phyloP scores from a whole-genome alignment of 1,140 invertebrate genomes.

The Euschistus heros region DNA sequence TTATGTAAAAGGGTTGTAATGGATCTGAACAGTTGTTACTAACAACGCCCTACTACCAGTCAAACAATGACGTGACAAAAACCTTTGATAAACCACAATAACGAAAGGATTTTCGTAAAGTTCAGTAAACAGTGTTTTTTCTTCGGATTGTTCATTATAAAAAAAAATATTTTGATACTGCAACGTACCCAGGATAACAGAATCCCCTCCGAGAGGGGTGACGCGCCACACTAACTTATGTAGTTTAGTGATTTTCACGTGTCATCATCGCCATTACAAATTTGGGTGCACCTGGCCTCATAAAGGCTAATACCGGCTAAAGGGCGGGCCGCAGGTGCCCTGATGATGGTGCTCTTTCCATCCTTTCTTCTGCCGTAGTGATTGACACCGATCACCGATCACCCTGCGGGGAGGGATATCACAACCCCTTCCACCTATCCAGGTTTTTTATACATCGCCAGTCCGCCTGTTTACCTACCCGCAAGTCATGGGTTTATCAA shows the following conservation, averaged over 20 bases:
- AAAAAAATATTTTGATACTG: no score
- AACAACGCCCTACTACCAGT: no score
- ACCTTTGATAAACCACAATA: no score
- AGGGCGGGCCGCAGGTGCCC: conserved; percentile 13
- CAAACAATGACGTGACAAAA: no score
- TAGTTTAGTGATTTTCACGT: conserved; percentile 17
- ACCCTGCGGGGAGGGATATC: background rate
- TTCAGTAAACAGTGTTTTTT: no score
- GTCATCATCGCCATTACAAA: conserved; percentile 20
- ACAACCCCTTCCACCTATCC: conserved; percentile 1
- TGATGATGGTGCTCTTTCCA: conserved; percentile 9
- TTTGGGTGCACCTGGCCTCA: conserved; percentile 13
- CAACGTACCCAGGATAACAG: no score
- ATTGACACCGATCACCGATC: conserved; percentile 15
- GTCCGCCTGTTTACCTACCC: conserved; percentile 11
- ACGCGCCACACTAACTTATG: background rate
- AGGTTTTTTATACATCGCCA: background rate
- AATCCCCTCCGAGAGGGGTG: no score
- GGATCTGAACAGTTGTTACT: no score
- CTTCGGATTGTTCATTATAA: no score
- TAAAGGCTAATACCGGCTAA: conserved; percentile 6
- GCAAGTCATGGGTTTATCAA: conserved; percentile 10
- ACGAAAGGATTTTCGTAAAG: no score
- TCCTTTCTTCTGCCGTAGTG: background rate
- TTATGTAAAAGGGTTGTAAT: no score